Base-by-base conservation (phyloP, 2,113 vertebrate genomes). In the Peromyscus leucopus region DNA sequence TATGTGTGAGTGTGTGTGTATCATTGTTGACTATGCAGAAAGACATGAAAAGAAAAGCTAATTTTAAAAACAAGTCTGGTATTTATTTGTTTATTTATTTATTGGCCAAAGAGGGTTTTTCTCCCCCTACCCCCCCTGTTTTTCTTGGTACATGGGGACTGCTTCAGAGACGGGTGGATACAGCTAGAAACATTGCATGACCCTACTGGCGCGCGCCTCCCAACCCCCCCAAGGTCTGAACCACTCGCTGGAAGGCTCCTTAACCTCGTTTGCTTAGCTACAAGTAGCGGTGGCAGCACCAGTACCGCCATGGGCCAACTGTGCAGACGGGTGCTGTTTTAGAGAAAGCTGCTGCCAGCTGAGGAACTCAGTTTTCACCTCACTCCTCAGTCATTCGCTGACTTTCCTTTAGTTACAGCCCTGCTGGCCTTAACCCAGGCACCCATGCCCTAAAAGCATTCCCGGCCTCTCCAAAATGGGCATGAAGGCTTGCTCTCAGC, bases 31-130 rank as follows among this genome's bases (percentile, higher is more conserved):
- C 65, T 89, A 26, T 86, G 72, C 76, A 89, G 76, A 95, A 94
- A 61, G 57, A 78, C 42, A 72, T 89, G 61, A 39, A 82, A 76
- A 71, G 72, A 69, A 31, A 90, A 78, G 71, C 16, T 24, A 71
- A 46, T 76, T 92, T 90, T 92, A 36, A 80, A 80, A 93, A 90
- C 94, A 90, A 65, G 13, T 86, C 67, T 11, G 51, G 7, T 87
- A 51, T n/a, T 94, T 26, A 85, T 96, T 90, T 71, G 13, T 16
- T 31, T 63, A 8, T 63, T 22, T 63, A 24, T 63, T 7, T 15
- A 1, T 83, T 6, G 90, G 33, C 39, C 39, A 93, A 85, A 89
- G 55, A 95, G n/a, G 33, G 5, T 19, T 83, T 71, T 16, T 31
- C 24, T 76, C 36, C 59, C 59, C 31, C 51, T 51, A 31, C 39